Conservation (phyloP, 1,140 invertebrate species). For the Hypsibius dujardini region DNA sequence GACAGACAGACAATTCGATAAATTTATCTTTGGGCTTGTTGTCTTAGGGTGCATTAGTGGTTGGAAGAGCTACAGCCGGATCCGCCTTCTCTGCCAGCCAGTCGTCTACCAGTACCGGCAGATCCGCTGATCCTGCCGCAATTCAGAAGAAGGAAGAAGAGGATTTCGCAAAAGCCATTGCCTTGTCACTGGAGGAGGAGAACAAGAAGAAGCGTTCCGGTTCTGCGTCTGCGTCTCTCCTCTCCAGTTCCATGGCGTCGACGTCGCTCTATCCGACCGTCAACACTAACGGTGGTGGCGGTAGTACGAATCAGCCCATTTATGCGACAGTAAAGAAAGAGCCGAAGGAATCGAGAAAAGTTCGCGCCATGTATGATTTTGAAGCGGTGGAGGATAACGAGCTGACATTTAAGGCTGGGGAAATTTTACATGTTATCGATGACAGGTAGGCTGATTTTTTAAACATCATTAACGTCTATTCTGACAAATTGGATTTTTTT, state of each 20-base stretch:
- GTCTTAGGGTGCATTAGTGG: too few relatives aligned
- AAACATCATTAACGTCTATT: conserved; percentile 19
- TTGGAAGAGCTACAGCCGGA: too few relatives aligned
- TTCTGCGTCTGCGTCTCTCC: not conserved
- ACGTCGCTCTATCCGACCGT: not conserved
- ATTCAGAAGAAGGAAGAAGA: conserved; percentile 68
- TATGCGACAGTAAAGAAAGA: conserved; percentile 18
- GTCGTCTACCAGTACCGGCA: too few relatives aligned
- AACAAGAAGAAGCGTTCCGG: conserved; percentile 31
- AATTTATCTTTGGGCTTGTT: too few relatives aligned
- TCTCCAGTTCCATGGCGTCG: not conserved
- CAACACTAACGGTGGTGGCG: conserved; percentile 18
- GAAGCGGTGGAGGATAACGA: conserved; percentile 98
- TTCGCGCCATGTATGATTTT: conserved; percentile 92
- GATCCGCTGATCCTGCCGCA: too few relatives aligned
- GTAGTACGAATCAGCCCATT: not conserved
- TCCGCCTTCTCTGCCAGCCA: too few relatives aligned
- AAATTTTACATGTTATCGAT: conserved; percentile 48
- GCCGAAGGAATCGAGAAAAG: conserved; percentile 49
- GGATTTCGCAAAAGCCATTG: conserved; percentile 83
- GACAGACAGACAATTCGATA: too few relatives aligned
- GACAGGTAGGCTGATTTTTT: conserved; percentile 41
- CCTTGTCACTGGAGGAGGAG: conserved; percentile 66
- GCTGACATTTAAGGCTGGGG: conserved; percentile 81
- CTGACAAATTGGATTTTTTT: conserved; percentile 19